Evolutionary conservation across 30 jellyfish, hydroid and myxozoan genomes (phyloP).

Genomic region (Sanderia malayensis): DNA sequence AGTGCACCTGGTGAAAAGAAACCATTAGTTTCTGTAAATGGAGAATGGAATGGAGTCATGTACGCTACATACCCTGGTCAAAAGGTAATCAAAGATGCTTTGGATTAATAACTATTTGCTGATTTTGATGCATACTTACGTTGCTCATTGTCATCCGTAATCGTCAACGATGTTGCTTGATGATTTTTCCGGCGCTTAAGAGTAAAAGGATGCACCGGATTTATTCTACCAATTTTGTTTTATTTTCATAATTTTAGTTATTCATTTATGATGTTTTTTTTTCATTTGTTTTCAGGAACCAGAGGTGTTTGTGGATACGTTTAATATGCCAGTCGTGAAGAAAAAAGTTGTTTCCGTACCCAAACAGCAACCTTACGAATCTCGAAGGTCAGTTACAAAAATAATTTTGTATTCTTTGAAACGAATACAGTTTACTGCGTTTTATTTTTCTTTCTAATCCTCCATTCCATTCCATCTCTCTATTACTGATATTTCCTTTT

Average conservation of each 20-base stretch:
- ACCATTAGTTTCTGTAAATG: slow-evolving; percentile 82
- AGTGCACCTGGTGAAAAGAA: slow-evolving; percentile 95
- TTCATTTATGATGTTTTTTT: neutral
- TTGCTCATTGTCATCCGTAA: too few relatives aligned
- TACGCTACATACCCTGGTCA: slow-evolving; percentile 62
- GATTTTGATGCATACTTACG: neutral
- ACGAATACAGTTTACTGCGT: too few relatives aligned
- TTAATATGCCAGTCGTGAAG: slow-evolving; percentile 78
- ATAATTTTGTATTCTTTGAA: too few relatives aligned
- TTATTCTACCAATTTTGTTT: neutral
- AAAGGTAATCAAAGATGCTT: slow-evolving; percentile 58
- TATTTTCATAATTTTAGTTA: neutral
- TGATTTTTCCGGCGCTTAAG: neutral
- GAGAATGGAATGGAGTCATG: slow-evolving; percentile 99
- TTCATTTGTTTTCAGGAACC: slow-evolving; percentile 49
- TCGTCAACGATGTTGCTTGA: neutral
- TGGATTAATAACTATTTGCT: neutral
- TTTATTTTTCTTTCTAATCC: too few relatives aligned
- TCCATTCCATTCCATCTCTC: too few relatives aligned
- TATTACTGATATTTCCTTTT: neutral
- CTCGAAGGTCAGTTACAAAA: slow-evolving; percentile 92
- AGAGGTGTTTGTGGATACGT: slow-evolving; percentile 81
- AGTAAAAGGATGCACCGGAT: neutral
- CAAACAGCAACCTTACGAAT: slow-evolving; percentile 72
- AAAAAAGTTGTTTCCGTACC: slow-evolving; percentile 65